phyloP scores from a whole-genome alignment of 2,797 vertebrate genomes.

The Rhinatrema bivittatum region DNA sequence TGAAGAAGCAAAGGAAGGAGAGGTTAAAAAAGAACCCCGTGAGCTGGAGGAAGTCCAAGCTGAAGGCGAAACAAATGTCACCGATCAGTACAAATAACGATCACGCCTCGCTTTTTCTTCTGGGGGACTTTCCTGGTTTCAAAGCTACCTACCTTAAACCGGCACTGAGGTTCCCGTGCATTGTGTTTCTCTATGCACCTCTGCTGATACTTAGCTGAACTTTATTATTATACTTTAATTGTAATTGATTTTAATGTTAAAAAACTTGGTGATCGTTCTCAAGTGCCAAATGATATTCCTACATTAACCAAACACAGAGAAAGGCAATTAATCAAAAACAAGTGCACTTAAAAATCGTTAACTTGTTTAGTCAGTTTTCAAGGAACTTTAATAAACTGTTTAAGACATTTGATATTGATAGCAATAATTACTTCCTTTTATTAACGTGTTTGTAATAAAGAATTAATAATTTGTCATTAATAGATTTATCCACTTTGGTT shows the following conservation, averaged over 20 bases:
- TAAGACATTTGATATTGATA: slow-evolving; percentile 31
- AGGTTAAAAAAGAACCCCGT: slow-evolving; percentile 53
- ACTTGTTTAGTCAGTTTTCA: slow-evolving; percentile 51
- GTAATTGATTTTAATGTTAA: slow-evolving; percentile 21
- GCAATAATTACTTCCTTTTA: slow-evolving; percentile 47
- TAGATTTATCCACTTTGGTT: slow-evolving; percentile 10
- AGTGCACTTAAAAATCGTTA: slow-evolving; percentile 55
- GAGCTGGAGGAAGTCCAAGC: slow-evolving; percentile 49
- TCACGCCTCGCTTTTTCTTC: slow-evolving; percentile 6
- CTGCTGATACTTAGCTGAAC: too few species aligned
- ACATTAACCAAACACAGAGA: slow-evolving; percentile 32
- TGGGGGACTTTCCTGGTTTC: slow-evolving; percentile 24
- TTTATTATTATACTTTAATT: too few species aligned
- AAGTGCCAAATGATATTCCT: slow-evolving; percentile 43
- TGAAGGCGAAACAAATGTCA: slow-evolving; percentile 33
- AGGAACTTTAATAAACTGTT: slow-evolving; percentile 38
- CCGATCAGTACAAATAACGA: slow-evolving; percentile 24
- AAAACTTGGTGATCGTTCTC: slow-evolving; percentile 32
- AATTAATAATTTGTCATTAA: slow-evolving; percentile 20
- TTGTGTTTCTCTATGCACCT: too few species aligned
- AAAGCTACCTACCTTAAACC: slow-evolving; percentile 28
- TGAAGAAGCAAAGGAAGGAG: slow-evolving; percentile 59
- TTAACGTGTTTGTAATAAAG: slow-evolving; percentile 46
- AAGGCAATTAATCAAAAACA: slow-evolving; percentile 53
- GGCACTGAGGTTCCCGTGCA: slow-evolving; percentile 30